phyloP scores from a whole-genome alignment of 2,888 invertebrate genomes.

The Amblyjoppa proteus region DNA sequence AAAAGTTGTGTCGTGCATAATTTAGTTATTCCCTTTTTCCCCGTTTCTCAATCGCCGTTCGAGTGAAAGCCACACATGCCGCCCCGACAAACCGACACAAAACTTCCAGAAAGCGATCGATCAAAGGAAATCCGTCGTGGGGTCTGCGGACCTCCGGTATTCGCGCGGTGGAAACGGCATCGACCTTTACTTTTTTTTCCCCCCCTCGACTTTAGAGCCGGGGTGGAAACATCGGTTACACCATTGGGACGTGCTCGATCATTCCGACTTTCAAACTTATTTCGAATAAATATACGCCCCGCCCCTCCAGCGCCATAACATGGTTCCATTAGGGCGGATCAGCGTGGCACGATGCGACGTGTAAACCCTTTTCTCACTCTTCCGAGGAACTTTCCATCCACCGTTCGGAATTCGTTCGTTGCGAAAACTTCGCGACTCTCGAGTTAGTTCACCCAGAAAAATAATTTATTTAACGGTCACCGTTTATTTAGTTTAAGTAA shows the following conservation, averaged over 20 bases:
- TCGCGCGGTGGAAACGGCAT: constrained; percentile 39
- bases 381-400: background rate
- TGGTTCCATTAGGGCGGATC: background rate
- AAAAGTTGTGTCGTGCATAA: constrained; percentile 18
- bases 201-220: constrained; percentile 12
- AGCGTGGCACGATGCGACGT: background rate
- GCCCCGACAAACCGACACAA: constrained; percentile 36
- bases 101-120: constrained; percentile 54
- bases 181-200: background rate
- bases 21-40: constrained; percentile 32
- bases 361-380: background rate
- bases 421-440: background rate
- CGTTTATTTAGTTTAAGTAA: too few species aligned
- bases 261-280: constrained; percentile 61
- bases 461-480: too few species aligned
- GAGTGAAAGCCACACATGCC: constrained; percentile 15
- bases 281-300: constrained; percentile 55
- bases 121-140: constrained; percentile 54
- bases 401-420: background rate
- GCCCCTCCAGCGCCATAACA: constrained; percentile 18
- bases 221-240: constrained; percentile 56
- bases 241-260: constrained; percentile 60
- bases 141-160: background rate
- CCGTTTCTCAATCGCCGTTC: constrained; percentile 27
- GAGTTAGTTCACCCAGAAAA: too few species aligned